Conservation (phyloP, 2,888 invertebrate genomes). For the Hymenopus coronatus region DNA sequence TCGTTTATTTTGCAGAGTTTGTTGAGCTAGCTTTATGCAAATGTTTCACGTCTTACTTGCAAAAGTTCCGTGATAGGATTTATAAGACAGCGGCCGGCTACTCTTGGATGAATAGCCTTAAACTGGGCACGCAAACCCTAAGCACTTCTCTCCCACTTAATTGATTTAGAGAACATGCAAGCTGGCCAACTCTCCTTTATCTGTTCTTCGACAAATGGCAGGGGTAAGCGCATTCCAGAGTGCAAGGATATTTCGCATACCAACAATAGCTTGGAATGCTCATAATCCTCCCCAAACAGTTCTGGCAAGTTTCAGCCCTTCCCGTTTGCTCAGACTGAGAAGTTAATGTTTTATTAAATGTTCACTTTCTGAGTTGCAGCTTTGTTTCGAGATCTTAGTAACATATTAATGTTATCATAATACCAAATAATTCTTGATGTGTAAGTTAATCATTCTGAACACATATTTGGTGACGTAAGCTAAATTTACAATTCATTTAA, state of each 20-base stretch:
- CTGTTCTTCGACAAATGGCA: not conserved
- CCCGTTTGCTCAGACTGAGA: not conserved
- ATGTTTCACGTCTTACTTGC: not conserved
- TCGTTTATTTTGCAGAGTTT: not conserved
- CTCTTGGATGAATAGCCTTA: not conserved
- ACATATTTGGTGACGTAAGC: too few relatives aligned
- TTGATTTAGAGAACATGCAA: not conserved
- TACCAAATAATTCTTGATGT: too few relatives aligned
- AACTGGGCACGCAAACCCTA: not conserved
- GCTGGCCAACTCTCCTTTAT: not conserved
- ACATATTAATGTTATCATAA: too few relatives aligned
- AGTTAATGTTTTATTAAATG: not conserved
- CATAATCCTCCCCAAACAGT: not conserved
- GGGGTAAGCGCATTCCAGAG: not conserved
- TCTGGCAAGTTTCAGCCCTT: not conserved
- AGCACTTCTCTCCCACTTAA: not conserved
- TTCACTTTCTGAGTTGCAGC: too few relatives aligned
- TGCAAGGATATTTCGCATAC: not conserved
- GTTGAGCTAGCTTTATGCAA: not conserved
- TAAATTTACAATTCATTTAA: too few relatives aligned
- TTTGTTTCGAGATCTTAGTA: too few relatives aligned
- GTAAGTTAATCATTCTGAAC: too few relatives aligned
- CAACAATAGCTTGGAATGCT: not conserved
- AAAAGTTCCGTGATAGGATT: not conserved
- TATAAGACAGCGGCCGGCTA: not conserved